phyloP scores from a whole-genome alignment of 2,888 invertebrate genomes.

The Orthosia gothica region DNA sequence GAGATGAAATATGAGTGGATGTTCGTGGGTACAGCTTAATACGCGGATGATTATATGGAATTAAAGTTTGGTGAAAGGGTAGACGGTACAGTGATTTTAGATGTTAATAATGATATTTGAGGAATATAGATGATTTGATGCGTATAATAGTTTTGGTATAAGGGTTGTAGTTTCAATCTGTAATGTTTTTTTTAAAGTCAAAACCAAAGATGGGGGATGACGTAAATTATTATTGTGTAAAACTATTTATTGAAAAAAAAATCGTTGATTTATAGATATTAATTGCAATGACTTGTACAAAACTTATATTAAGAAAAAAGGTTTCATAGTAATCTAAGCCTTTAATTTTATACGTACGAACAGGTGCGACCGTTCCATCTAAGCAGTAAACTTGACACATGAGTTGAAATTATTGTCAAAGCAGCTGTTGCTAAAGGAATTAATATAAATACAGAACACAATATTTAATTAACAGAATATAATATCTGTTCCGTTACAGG shows the following conservation, averaged over 20 bases:
- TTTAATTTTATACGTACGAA: background rate
- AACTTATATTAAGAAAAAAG: background rate
- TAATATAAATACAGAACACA: background rate
- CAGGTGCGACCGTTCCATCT: background rate
- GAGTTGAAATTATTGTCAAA: background rate
- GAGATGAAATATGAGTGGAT: slow-evolving; percentile 55
- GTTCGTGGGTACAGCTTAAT: slow-evolving; percentile 41
- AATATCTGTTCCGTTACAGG: slow-evolving; percentile 12
- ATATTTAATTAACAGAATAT: background rate
- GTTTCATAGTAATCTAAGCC: background rate
- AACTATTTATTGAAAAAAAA: too few species aligned
- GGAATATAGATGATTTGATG: background rate
- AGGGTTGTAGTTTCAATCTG: background rate
- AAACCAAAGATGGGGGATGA: background rate
- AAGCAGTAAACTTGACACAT: background rate
- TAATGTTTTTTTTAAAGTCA: background rate
- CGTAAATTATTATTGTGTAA: too few species aligned
- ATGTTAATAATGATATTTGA: slow-evolving; percentile 21
- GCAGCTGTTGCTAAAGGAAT: slow-evolving; percentile 1
- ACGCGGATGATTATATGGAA: slow-evolving; percentile 51
- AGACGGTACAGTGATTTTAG: slow-evolving; percentile 31
- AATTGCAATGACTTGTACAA: background rate
- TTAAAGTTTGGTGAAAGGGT: slow-evolving; percentile 40
- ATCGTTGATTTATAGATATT: background rate
- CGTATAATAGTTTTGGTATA: background rate